Evolutionary conservation across 2,888 invertebrate species (phyloP).

Genomic region (Brachypalpus laphriformis): DNA sequence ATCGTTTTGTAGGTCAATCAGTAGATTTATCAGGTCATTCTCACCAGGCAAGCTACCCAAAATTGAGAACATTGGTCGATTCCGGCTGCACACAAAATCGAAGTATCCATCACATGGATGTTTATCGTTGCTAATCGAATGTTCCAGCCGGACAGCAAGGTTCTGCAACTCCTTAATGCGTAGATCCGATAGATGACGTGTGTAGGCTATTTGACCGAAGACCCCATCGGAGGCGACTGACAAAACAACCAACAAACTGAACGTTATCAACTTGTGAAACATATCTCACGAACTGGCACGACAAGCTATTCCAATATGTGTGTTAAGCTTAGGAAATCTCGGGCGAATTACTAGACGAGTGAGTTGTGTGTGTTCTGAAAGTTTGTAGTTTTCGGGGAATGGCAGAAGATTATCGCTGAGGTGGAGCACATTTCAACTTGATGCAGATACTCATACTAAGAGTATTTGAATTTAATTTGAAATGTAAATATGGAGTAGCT

Average conservation of each 20-base stretch:
- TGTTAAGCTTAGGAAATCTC: slow-evolving; percentile 28
- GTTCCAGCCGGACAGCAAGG: slow-evolving; percentile 77
- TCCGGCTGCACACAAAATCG: slow-evolving; percentile 80
- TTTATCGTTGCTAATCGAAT: slow-evolving; percentile 78
- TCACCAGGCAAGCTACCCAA: slow-evolving; percentile 78
- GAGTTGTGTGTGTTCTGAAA: slow-evolving; percentile 24
- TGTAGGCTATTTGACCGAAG: slow-evolving; percentile 77
- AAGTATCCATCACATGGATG: slow-evolving; percentile 80
- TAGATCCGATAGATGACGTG: slow-evolving; percentile 78
- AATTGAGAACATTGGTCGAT: slow-evolving; percentile 79
- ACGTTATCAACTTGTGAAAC: slow-evolving; percentile 54
- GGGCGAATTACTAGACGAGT: background rate
- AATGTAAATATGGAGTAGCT: slow-evolving; percentile 8
- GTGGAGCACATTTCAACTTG: background rate
- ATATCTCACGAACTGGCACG: slow-evolving; percentile 51
- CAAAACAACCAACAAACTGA: slow-evolving; percentile 39
- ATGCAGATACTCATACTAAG: background rate
- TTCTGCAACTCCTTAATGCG: slow-evolving; percentile 78
- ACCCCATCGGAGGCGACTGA: background rate
- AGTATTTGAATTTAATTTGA: slow-evolving; percentile 32
- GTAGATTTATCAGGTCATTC: slow-evolving; percentile 77
- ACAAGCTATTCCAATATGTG: slow-evolving; percentile 27
- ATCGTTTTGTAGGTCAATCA: slow-evolving; percentile 79
- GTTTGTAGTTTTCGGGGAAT: slow-evolving; percentile 28
- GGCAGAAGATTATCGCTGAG: background rate